Percentiles rank a stretch among this genome's conserved stretches.
These are phyloP conservation scores for Leptinotarsa defecta DNA, from an alignment of 1,140 invertebrate species.

Conservation along the genomic window DNA sequence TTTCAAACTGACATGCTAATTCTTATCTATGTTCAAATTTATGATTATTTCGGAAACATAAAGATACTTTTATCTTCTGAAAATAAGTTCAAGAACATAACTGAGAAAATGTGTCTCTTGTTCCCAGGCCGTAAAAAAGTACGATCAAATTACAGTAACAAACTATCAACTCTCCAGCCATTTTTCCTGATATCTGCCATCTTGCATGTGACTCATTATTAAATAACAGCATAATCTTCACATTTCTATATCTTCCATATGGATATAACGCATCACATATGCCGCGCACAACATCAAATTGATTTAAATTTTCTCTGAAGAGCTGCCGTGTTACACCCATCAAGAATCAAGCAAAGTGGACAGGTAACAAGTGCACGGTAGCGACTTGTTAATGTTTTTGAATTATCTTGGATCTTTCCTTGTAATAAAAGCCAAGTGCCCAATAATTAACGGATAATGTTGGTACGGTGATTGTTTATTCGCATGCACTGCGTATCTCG, in stretches of 20 bases:
- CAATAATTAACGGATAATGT: conserved; percentile 21
- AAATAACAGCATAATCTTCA: too few species aligned
- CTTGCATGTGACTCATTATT: too few species aligned
- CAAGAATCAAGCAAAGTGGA: conserved; percentile 10
- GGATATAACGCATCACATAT: conserved; percentile 6
- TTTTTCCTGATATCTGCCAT: too few species aligned
- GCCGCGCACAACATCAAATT: conserved; percentile 5
- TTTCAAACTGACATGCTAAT: too few species aligned
- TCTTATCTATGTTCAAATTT: too few species aligned
- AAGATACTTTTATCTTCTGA: too few species aligned
- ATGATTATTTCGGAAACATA: too few species aligned
- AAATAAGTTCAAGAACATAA: too few species aligned
- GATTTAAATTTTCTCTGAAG: conserved; percentile 17
- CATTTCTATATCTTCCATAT: neutral
- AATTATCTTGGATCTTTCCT: conserved; percentile 19
- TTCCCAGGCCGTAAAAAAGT: too few species aligned
- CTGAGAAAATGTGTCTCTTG: too few species aligned
- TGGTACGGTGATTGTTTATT: conserved; percentile 13
- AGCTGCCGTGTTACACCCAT: conserved; percentile 18
- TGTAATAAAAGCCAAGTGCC: conserved; percentile 21
- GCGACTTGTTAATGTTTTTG: conserved; percentile 25
- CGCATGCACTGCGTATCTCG: conserved; percentile 10
- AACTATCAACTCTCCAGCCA: too few species aligned
- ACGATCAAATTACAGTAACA: too few species aligned
- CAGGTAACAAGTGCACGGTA: conserved; percentile 17